phyloP scores from a whole-genome alignment of 2,797 vertebrate species.

The Lycodopsis pacificus region DNA sequence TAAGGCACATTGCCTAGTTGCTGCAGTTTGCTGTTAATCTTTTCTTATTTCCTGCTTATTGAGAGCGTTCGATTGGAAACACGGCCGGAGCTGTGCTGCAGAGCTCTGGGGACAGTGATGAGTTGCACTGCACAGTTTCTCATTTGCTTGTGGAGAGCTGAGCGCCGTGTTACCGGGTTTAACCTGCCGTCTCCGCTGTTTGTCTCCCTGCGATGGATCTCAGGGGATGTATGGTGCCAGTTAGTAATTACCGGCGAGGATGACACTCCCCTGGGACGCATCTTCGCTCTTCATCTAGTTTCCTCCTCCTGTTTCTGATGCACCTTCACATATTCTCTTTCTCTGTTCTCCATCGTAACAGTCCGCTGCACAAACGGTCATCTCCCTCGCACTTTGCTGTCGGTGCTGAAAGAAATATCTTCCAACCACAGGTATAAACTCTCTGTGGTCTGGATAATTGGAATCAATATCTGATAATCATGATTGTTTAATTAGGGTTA shows the following conservation, averaged over 20 bases:
- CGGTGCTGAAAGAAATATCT: constrained; percentile 12
- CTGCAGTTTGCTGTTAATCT: constrained; percentile 43
- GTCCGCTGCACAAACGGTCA: constrained; percentile 11
- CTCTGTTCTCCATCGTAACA: constrained; percentile 30
- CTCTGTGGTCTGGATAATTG: not conserved
- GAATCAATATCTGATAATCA: constrained; percentile 16
- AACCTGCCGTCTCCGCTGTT: constrained; percentile 70
- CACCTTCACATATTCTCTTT: constrained; percentile 38
- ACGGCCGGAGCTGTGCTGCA: constrained; percentile 53
- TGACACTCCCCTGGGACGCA: constrained; percentile 52
- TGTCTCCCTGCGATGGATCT: constrained; percentile 68
- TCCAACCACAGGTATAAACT: constrained; percentile 14
- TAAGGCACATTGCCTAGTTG: constrained; percentile 35
- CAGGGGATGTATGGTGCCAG: constrained; percentile 61
- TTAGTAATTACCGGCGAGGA: constrained; percentile 76
- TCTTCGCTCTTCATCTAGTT: constrained; percentile 49
- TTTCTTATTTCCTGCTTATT: constrained; percentile 47
- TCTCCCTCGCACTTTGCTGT: constrained; percentile 13
- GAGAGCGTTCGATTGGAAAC: constrained; percentile 49
- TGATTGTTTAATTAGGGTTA: not conserved
- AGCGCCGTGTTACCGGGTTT: constrained; percentile 60
- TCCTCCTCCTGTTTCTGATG: constrained; percentile 35
- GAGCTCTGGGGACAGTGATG: constrained; percentile 72
- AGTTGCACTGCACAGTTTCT: constrained; percentile 70
- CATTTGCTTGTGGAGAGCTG: constrained; percentile 67